Evolutionary conservation across 2,797 vertebrate species (phyloP), one percentile per base, ranked within the genome.

Genomic region (Avahi laniger): DNA sequence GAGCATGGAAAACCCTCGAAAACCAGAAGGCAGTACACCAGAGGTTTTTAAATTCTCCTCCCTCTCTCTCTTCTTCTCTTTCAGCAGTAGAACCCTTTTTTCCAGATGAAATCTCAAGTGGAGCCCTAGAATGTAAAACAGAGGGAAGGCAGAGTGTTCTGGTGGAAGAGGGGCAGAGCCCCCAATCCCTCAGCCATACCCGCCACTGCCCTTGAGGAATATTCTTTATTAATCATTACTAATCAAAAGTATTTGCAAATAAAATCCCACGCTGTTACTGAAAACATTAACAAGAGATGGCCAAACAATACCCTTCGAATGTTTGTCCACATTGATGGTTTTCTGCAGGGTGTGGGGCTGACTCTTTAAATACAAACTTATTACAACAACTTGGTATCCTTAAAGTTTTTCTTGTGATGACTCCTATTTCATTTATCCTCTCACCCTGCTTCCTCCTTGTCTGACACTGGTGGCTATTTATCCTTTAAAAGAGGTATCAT

Each of bases 401-500:
- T 38, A 26, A 30, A 3, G 54, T 35, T 69, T 63, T 93, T 63
- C n/a, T n/a, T 18, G 2, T 0, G 26, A 2, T 10, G 35, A n/a
- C 52, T 20, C 11, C 30, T 35, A 5, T 18, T 52, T 26, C 38
- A 20, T 54, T 46, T 26, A 11, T 11, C n/a, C 0, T 13, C 3
- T 82, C 30, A 20, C 52, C 86, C 75, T 28, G 14, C 28, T 52
- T 35, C n/a, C 52, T 38, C 54, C 10, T 20, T 26, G 43, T 75
- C 92, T 80, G 14, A 52, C 9, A 14, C 3, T 54, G 54, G 3
- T 9, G 33, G 38, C 57, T 90, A 10, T 18, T 17, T 54, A 52
- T 12, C 33, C 79, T 90, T 87, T 88, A 84, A 75, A 86, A 15
- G 75, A 43, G 13, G 17, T 26, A 38, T 33, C 52, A 52, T 69